Base-by-base conservation (phyloP, 2,888 invertebrate species). In the Resseliella maxima region DNA sequence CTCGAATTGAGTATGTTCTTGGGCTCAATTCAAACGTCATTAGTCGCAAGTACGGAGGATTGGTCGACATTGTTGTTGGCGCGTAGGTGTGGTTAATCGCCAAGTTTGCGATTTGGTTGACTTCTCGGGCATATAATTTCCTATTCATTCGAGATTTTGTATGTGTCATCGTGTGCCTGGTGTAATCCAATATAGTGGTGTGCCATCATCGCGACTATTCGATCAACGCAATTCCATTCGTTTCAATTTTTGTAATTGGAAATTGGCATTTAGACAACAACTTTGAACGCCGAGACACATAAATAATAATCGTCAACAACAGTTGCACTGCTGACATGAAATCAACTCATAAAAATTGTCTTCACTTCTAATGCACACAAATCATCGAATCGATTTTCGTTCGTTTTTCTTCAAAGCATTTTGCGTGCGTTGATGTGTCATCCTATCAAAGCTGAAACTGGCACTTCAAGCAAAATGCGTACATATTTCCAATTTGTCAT, bases 121-220 rank as follows among this genome's bases (percentile, higher is more conserved):
- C 15, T 59, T 83, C 38, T 38, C 1, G 2, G 36, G 38, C 36
- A 83, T 38, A 83, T 83, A 83, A 72, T 72, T 72, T 72, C 72
- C 72, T 83, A 83, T 83, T 83, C 38, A 83, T 83, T 83, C 15
- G 72, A 12, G 5, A 10, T 38, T 83, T 83, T 83, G 38, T 83
- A 83, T 83, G 83, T 83, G 83, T 83, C 83, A 83, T 83, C 83
- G 83, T 83, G 83, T 83, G 83, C 83, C 83, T 83, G 83, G 83
- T 83, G 83, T 38, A 83, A 83, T 83, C 12, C 38, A 83, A 38
- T 83, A 59, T 24, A n/a, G 24, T 10, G 5, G 1, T 6, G 6
- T 59, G 3, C 59, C n/a, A 12, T 50, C 50, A 50, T 18, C 50
- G 50, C 21, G 50, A 50, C 10, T 18, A 18, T 50, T 21, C 21